phyloP scores from a whole-genome alignment of 1,140 invertebrate species.

The Pygmarrhopalites habei region DNA sequence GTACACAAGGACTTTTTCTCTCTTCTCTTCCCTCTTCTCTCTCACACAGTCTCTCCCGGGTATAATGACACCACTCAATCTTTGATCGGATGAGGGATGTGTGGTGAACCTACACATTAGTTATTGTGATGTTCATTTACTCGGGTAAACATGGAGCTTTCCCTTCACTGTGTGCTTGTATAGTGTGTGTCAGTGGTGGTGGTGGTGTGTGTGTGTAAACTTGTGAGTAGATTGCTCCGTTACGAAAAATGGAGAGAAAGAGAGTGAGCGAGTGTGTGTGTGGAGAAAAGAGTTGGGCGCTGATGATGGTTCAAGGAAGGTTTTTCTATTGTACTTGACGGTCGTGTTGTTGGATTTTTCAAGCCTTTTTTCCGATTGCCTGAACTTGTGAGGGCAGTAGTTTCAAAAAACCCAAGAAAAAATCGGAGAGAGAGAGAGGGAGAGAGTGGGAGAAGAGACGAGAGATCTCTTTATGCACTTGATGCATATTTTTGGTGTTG shows the following conservation, averaged over 20 bases:
- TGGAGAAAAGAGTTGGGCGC: no score
- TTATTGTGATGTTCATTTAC: conserved; percentile 16
- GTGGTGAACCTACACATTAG: conserved; percentile 3
- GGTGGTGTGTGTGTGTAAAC: no score
- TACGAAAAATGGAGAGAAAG: no score
- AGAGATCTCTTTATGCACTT: conserved; percentile 21
- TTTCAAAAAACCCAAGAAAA: no score
- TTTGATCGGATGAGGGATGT: conserved; percentile 26
- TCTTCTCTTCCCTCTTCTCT: no score
- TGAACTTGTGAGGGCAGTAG: conserved; percentile 33
- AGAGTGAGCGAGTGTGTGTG: no score
- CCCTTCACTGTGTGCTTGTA: background rate
- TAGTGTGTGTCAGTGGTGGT: no score
- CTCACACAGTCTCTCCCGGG: no score
- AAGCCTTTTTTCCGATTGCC: conserved; percentile 30
- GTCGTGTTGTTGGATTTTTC: conserved; percentile 17
- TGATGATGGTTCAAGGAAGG: no score
- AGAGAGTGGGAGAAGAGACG: conserved; percentile 2
- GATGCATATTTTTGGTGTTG: conserved; percentile 40
- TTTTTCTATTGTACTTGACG: conserved; percentile 18
- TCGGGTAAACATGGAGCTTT: conserved; percentile 2
- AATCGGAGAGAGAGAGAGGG: no score
- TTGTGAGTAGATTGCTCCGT: no score
- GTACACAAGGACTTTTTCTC: no score
- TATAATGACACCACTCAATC: conserved; percentile 19